phyloP scores from a whole-genome alignment of 2,888 invertebrate genomes.

The Gastracanthus pulcherrimus region DNA sequence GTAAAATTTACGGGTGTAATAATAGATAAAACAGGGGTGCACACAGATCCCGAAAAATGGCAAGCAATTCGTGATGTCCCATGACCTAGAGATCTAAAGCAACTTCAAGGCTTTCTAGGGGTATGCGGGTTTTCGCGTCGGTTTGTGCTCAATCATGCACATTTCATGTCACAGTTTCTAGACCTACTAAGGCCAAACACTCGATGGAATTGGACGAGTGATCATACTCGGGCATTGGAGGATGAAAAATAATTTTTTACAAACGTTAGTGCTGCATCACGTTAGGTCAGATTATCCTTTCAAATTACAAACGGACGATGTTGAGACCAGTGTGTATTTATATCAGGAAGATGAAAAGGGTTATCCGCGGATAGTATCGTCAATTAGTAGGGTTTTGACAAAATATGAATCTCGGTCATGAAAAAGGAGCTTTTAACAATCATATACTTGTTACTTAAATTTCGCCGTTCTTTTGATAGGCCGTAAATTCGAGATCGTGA shows the following conservation, averaged over 20 bases:
- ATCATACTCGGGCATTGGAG: slow-evolving; percentile 48
- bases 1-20: too few relatives aligned
- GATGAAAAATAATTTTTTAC: slow-evolving; percentile 21
- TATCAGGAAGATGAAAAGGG: not conserved
- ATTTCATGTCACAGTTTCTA: not conserved
- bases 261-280: not conserved
- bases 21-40: too few relatives aligned
- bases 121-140: not conserved
- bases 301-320: not conserved
- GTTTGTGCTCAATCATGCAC: not conserved
- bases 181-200: not conserved
- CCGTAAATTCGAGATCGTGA: slow-evolving; percentile 38
- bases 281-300: not conserved
- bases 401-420: slow-evolving; percentile 57
- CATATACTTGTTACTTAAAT: slow-evolving; percentile 35
- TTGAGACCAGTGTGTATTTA: not conserved
- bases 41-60: too few relatives aligned
- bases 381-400: slow-evolving; percentile 60
- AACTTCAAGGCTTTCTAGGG: not conserved
- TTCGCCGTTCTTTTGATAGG: slow-evolving; percentile 37
- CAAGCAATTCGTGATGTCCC: too few relatives aligned
- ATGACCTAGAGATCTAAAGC: too few relatives aligned
- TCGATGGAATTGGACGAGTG: slow-evolving; percentile 41
- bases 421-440: slow-evolving; percentile 62
- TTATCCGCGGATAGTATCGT: slow-evolving; percentile 40